phyloP scores from a whole-genome alignment of 2,113 vertebrate species.

The Spilogale gracilis region DNA sequence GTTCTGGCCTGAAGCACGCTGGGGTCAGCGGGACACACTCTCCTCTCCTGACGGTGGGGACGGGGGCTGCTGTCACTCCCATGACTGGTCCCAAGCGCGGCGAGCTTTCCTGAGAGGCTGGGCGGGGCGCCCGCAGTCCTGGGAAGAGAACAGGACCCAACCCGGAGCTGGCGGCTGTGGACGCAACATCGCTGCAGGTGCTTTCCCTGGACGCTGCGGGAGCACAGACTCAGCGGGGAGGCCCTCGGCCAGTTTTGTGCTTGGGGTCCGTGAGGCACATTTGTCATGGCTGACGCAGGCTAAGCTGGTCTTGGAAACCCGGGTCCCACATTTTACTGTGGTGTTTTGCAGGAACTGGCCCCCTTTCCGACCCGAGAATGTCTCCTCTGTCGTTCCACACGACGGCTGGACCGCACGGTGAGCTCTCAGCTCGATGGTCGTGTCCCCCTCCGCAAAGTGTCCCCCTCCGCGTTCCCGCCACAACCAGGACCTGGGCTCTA shows the following conservation, averaged over 20 bases:
- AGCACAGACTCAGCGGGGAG: neutral
- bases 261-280: neutral
- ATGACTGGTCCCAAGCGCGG: neutral
- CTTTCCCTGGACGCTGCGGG: neutral
- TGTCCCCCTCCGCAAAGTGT: neutral
- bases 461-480: too few species aligned
- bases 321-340: neutral
- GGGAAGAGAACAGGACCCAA: fast-evolving
- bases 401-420: fast-evolving
- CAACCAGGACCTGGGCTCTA: too few species aligned
- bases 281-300: neutral
- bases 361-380: neutral
- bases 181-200: neutral
- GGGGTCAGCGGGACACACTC: neutral
- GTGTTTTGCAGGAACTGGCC: neutral
- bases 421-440: too few species aligned
- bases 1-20: neutral
- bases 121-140: neutral
- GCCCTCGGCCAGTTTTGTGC: neutral
- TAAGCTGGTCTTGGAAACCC: neutral
- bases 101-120: neutral
- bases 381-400: neutral
- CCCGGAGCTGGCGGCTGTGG: fast-evolving
- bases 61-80: neutral
- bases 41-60: neutral